A percentile compares a stretch with the other conserved stretches of the same genome.
phyloP scores from a whole-genome alignment of 2,888 invertebrate genomes.

The Keiferia lycopersicella region DNA sequence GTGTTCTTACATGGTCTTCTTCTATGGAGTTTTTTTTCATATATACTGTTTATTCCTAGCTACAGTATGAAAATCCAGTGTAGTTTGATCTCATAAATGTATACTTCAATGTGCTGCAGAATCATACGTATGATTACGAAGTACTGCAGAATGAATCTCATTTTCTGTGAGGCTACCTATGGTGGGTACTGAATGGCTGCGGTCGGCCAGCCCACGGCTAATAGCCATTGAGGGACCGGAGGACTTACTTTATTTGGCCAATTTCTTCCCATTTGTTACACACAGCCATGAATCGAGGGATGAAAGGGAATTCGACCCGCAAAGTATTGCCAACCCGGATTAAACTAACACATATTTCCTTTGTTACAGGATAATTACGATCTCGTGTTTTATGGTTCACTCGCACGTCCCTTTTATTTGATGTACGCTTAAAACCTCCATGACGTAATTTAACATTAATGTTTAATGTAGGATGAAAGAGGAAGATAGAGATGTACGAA shows the following conservation, averaged over 20 bases:
- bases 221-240: conserved; percentile 71
- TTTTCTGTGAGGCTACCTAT: conserved; percentile 39
- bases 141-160: too few species aligned
- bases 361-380: conserved; percentile 3
- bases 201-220: conserved; percentile 59
- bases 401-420: too few species aligned
- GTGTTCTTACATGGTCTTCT: too few species aligned
- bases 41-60: too few species aligned
- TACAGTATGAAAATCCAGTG: too few species aligned
- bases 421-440: not conserved
- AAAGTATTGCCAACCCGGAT: not conserved
- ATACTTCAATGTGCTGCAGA: too few species aligned
- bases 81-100: too few species aligned
- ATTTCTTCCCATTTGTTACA: conserved; percentile 63
- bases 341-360: not conserved
- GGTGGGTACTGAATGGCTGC: too few species aligned
- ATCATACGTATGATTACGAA: too few species aligned
- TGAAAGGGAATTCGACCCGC: conserved; percentile 41
- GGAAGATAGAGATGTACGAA: too few species aligned
- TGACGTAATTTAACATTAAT: not conserved
- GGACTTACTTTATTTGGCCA: conserved; percentile 69
- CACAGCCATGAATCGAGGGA: conserved; percentile 50
- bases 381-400: not conserved
- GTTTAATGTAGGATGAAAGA: too few species aligned
- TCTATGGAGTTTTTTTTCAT: too few species aligned